phyloP scores from a whole-genome alignment of 2,113 vertebrate genomes.

The Lepisosteus osseus region DNA sequence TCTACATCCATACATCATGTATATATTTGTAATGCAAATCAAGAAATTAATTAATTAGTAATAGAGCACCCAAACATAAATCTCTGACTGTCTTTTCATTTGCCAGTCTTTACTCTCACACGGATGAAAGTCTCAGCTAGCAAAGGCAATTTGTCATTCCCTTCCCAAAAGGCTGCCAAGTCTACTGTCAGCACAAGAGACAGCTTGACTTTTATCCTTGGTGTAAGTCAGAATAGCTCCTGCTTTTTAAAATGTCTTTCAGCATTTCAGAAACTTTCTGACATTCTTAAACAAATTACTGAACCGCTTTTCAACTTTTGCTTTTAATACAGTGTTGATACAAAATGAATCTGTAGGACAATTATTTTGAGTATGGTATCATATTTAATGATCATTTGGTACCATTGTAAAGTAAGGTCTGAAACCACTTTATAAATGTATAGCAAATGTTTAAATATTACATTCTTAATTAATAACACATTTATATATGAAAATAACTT shows the following conservation, averaged over 20 bases:
- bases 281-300: background rate
- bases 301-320: too few relatives aligned
- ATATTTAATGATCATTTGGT: too few relatives aligned
- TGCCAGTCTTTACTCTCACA: constrained; percentile 2
- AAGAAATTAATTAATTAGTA: constrained; percentile 11
- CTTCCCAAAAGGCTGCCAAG: background rate
- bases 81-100: constrained; percentile 9
- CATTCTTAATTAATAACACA: too few relatives aligned
- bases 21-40: constrained; percentile 10
- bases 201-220: background rate
- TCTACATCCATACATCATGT: background rate
- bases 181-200: background rate
- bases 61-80: constrained; percentile 6
- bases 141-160: constrained; percentile 8
- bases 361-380: too few relatives aligned
- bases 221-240: background rate
- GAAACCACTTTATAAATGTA: too few relatives aligned
- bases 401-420: too few relatives aligned
- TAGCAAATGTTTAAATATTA: too few relatives aligned
- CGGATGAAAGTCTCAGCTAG: background rate
- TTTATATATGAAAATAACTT: too few relatives aligned
- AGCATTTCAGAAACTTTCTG: background rate
- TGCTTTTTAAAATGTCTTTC: background rate
- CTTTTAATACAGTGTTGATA: too few relatives aligned
- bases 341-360: too few relatives aligned